phyloP scores from a whole-genome alignment of 2,888 invertebrate species.

The Hesperia comma region DNA sequence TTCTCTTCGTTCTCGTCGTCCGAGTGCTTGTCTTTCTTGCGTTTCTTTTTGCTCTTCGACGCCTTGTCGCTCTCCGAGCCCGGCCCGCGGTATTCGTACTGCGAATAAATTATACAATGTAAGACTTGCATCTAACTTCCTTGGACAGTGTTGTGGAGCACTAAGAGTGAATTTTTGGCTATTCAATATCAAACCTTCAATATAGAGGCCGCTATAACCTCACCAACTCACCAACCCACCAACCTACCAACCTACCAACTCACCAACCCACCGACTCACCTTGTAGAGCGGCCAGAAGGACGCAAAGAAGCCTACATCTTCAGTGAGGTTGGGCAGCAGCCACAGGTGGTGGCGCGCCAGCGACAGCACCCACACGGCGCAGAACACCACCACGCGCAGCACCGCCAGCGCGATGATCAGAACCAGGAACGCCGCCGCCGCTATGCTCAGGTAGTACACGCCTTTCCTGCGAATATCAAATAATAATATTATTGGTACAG shows the following conservation, averaged over 20 bases:
- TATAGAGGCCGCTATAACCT: no score
- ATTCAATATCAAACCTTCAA: no score
- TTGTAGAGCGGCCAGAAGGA: slow-evolving; percentile 99
- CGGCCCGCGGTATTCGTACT: slow-evolving; percentile 92
- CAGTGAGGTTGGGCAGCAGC: slow-evolving; percentile 99
- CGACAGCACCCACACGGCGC: slow-evolving; percentile 93
- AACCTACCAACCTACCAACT: no score
- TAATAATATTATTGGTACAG: background rate
- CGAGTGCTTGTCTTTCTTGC: slow-evolving; percentile 92
- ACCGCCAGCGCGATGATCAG: slow-evolving; percentile 96
- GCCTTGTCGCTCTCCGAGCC: slow-evolving; percentile 78
- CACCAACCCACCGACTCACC: slow-evolving; percentile 68
- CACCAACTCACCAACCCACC: no score
- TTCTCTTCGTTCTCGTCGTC: slow-evolving; percentile 85
- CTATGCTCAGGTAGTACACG: slow-evolving; percentile 98
- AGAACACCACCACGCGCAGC: slow-evolving; percentile 95
- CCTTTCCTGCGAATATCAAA: slow-evolving; percentile 87
- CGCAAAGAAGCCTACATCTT: slow-evolving; percentile 99
- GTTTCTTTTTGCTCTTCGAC: slow-evolving; percentile 89
- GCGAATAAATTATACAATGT: slow-evolving; percentile 38
- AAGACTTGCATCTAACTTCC: background rate
- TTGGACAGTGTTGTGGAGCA: no score
- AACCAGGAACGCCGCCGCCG: slow-evolving; percentile 97
- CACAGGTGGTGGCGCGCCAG: slow-evolving; percentile 97
- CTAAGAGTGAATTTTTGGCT: no score